Percentiles rank a stretch among this genome's conserved stretches.
Evolutionary conservation across 2,888 invertebrate species (phyloP).

Genomic region (Dolichopus griseipennis): DNA sequence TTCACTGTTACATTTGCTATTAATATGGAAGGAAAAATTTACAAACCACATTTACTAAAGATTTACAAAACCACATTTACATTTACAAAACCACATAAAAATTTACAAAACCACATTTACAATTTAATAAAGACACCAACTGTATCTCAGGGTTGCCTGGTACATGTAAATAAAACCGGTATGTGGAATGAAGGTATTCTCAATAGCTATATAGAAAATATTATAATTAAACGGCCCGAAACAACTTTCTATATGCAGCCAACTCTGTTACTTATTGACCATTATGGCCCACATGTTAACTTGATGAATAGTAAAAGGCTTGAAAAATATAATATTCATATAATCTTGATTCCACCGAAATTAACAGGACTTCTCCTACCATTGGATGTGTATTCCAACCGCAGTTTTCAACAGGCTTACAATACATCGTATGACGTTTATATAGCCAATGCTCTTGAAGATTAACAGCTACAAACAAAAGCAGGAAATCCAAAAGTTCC

Average conservation of each 20-base stretch:
- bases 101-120: slow-evolving; percentile 9
- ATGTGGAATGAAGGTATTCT: slow-evolving; percentile 11
- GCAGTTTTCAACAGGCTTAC: slow-evolving; percentile 12
- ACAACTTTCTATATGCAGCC: slow-evolving; percentile 10
- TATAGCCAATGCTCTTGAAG: slow-evolving; percentile 7
- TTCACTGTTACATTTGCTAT: slow-evolving; percentile 13
- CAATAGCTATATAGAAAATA: slow-evolving; percentile 10
- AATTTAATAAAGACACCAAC: slow-evolving; percentile 12
- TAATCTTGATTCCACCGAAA: slow-evolving; percentile 11
- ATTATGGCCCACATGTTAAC: slow-evolving; percentile 1
- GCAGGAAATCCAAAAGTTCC: slow-evolving; percentile 12
- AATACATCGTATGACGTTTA: slow-evolving; percentile 10
- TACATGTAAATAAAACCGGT: slow-evolving; percentile 7
- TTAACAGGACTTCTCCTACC: slow-evolving; percentile 12
- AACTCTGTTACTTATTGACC: slow-evolving; percentile 9
- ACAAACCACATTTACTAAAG: no score
- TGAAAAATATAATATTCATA: slow-evolving; percentile 12
- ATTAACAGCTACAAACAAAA: slow-evolving; percentile 12
- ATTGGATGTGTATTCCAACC: slow-evolving; percentile 10
- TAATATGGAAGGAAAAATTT: slow-evolving; percentile 11
- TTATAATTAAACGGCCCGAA: slow-evolving; percentile 10
- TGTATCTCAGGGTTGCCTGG: slow-evolving; percentile 7
- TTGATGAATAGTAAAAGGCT: slow-evolving; percentile 12
- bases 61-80: not conserved
- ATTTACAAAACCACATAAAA: no score